phyloP scores from a whole-genome alignment of 2,113 vertebrate genomes.

The Chionis minor region DNA sequence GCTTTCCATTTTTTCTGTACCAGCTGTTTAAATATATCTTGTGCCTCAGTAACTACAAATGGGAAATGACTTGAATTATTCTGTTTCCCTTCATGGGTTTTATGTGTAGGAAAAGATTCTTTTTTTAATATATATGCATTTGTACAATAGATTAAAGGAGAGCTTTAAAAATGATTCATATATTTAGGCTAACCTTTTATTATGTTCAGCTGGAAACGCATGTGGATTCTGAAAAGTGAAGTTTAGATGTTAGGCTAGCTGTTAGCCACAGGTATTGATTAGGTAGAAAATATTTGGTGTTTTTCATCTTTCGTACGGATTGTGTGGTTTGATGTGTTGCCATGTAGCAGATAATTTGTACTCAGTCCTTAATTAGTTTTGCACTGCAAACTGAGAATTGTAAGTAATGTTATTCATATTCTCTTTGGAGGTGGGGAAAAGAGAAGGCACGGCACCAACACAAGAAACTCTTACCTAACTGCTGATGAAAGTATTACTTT shows the following conservation, averaged over 20 bases:
- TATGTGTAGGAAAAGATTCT: not conserved
- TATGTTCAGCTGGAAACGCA: not conserved
- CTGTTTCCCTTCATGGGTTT: constrained; percentile 37
- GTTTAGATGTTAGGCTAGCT: not conserved
- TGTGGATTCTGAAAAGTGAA: not conserved
- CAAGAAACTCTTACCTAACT: not conserved
- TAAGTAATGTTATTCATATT: not conserved
- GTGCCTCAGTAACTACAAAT: constrained; percentile 53
- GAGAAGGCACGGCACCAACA: not conserved
- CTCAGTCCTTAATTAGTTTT: not conserved
- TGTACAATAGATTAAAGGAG: not conserved
- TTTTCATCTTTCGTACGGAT: not conserved
- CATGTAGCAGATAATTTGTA: not conserved
- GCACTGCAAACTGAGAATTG: not conserved
- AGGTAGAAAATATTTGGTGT: not conserved
- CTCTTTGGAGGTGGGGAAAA: not conserved
- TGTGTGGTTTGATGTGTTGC: not conserved
- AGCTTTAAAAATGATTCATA: not conserved
- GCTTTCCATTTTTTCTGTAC: constrained; percentile 67
- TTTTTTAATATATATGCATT: not conserved
- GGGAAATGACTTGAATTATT: constrained; percentile 61
- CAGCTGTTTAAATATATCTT: constrained; percentile 72
- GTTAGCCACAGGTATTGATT: not conserved
- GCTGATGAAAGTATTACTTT: constrained; percentile 31
- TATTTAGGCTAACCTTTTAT: not conserved